Percentiles rank a stretch among this genome's conserved stretches.
phyloP scores from a whole-genome alignment of 2,888 invertebrate species.

The Corythucha ciliata region DNA sequence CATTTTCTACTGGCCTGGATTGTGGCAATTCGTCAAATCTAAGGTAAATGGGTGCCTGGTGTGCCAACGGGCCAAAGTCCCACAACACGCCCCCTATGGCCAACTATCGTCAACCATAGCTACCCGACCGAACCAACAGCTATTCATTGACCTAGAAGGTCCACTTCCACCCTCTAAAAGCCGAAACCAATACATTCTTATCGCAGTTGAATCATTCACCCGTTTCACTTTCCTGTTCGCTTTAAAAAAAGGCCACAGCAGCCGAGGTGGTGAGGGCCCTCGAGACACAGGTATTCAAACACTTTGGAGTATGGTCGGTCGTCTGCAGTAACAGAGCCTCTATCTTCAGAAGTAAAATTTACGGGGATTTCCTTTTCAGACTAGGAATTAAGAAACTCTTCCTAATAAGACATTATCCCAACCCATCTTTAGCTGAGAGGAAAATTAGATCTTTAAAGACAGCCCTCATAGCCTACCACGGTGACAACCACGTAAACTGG shows the following conservation, averaged over 20 bases:
- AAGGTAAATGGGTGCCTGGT: not conserved
- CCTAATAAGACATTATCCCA: slow-evolving; percentile 7
- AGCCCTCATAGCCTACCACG: slow-evolving; percentile 9
- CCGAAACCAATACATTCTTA: slow-evolving; percentile 1
- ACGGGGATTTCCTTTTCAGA: slow-evolving; percentile 2
- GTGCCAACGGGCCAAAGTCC: not conserved
- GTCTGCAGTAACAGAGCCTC: slow-evolving; percentile 9
- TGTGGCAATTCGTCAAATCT: slow-evolving; percentile 1
- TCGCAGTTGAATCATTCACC: slow-evolving; percentile 16
- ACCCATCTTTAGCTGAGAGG: slow-evolving; percentile 12
- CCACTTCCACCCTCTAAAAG: slow-evolving; percentile 1
- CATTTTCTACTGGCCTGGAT: slow-evolving; percentile 7
- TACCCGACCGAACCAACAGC: slow-evolving; percentile 8
- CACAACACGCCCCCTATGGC: slow-evolving; percentile 7
- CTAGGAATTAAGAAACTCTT: slow-evolving; percentile 1
- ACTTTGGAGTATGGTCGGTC: slow-evolving; percentile 8
- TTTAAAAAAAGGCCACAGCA: not conserved
- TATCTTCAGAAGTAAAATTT: not conserved
- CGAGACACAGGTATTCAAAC: slow-evolving; percentile 3
- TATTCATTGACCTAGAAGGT: slow-evolving; percentile 10
- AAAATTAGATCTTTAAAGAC: slow-evolving; percentile 14
- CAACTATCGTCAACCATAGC: slow-evolving; percentile 2
- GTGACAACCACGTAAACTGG: slow-evolving; percentile 13
- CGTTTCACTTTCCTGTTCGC: slow-evolving; percentile 9
- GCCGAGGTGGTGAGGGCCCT: slow-evolving; percentile 6